A percentile compares a stretch with the other conserved stretches of the same genome.
phyloP scores from a whole-genome alignment of 37 sponge, comb jelly and placozoan species.

The Diacarnus erythraeanus region DNA sequence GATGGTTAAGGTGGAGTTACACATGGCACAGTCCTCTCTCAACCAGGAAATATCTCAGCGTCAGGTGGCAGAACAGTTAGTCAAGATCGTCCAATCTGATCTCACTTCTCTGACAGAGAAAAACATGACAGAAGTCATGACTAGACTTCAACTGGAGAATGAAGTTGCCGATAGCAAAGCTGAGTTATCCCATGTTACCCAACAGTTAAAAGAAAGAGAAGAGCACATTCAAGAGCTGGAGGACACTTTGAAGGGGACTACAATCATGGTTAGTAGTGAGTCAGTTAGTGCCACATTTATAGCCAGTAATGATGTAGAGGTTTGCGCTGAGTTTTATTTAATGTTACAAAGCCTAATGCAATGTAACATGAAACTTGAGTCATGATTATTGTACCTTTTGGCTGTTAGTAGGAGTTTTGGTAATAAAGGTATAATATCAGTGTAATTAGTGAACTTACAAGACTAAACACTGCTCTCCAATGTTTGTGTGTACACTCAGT shows the following conservation, averaged over 20 bases:
- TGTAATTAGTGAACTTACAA: too few species aligned
- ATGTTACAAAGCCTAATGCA: too few species aligned
- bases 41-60: slow-evolving; percentile 70
- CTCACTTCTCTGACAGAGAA: slow-evolving; percentile 29
- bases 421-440: too few species aligned
- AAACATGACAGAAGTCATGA: slow-evolving; percentile 42
- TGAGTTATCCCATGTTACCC: slow-evolving; percentile 40
- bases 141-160: slow-evolving; percentile 60
- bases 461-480: too few species aligned
- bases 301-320: too few species aligned
- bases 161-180: slow-evolving; percentile 67
- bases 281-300: too few species aligned
- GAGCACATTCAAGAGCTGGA: slow-evolving; percentile 64
- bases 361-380: too few species aligned
- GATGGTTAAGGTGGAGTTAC: slow-evolving; percentile 7
- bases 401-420: too few species aligned
- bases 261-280: slow-evolving; percentile 33
- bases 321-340: too few species aligned
- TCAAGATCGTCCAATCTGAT: slow-evolving; percentile 72
- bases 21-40: slow-evolving; percentile 3
- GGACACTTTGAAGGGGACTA: slow-evolving; percentile 64
- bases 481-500: too few species aligned
- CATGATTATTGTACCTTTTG: too few species aligned
- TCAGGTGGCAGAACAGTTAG: slow-evolving; percentile 74
- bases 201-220: slow-evolving; percentile 42